phyloP scores from a whole-genome alignment of 2,888 invertebrate genomes.

The Drosophila macrothrix region DNA sequence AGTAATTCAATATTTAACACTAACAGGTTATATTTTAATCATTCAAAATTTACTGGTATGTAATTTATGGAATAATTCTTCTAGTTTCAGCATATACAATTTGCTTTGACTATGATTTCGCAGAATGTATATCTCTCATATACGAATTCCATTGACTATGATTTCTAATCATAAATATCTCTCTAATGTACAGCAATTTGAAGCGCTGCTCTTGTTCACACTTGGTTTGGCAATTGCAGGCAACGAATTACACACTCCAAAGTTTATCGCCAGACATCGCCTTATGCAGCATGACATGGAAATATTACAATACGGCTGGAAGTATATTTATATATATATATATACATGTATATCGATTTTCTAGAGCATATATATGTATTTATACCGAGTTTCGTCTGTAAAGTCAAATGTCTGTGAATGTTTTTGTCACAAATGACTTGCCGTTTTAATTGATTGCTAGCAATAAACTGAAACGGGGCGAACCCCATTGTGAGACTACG shows the following conservation, averaged over 20 bases:
- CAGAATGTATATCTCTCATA: not conserved
- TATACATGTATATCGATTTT: constrained; percentile 26
- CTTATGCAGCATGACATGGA: constrained; percentile 62
- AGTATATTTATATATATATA: constrained; percentile 5
- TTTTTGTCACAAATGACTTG: constrained; percentile 81
- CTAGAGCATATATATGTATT: not conserved
- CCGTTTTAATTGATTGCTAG: constrained; percentile 79
- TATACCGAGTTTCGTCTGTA: constrained; percentile 15
- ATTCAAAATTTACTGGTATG: not conserved
- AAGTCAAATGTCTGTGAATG: constrained; percentile 80
- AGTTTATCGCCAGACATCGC: constrained; percentile 19
- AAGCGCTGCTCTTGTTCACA: constrained; percentile 6
- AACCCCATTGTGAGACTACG: constrained; percentile 41
- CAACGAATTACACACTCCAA: constrained; percentile 23
- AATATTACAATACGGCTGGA: constrained; percentile 64
- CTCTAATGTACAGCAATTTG: not conserved
- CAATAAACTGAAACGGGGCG: constrained; percentile 76
- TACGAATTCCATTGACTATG: not conserved
- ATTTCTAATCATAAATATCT: constrained; percentile 4
- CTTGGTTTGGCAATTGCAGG: constrained; percentile 41
- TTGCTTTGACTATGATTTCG: not conserved
- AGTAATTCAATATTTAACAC: not conserved
- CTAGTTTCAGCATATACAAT: not conserved
- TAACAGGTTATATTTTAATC: not conserved
- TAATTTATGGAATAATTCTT: not conserved